Evolutionary conservation across 1,140 invertebrate species (phyloP), one percentile per base, ranked within the genome.

Genomic region (Babylonia areolata): DNA sequence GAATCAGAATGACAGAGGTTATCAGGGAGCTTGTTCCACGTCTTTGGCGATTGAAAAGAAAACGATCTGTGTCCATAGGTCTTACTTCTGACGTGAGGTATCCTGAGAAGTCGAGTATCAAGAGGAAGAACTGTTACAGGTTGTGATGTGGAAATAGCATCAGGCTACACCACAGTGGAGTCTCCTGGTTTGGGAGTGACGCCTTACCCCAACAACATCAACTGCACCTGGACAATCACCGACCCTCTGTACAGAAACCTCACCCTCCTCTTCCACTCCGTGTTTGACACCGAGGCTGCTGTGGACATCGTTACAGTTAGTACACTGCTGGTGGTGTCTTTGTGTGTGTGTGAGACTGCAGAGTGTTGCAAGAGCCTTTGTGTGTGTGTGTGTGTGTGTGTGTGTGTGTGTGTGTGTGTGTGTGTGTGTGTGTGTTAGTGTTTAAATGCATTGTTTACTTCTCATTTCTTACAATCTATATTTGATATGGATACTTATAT

Each of bases 281-380:
- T 81, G 31, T 90, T 90, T 87, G 85, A 90, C 82, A 90, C 88
- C 20, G 90, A 90, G 75, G 77, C 73, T 64, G 42, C 54, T 35
- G 86, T 87, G 82, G 90, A 90, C 86, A 42, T 84, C 86, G 86
- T 90, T n/a, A 85, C 75, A 37, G 89, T 89, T 85, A 90, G 83
- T n/a, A 33, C 39, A 40, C 11, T 54, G 81, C 5, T 20, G 31
- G 6, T 31, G 31, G 23, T 64, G 81, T n/a, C n/a, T n/a, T n/a
- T n/a, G n/a, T n/a, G n/a, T n/a, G n/a, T n/a, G n/a, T n/a, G n/a
- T n/a, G n/a, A n/a, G n/a, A n/a, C n/a, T n/a, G n/a, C n/a, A n/a
- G n/a, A n/a, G n/a, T n/a, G n/a, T n/a, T n/a, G n/a, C n/a, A n/a
- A n/a, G n/a, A n/a, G n/a, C n/a, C n/a, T n/a, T n/a, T n/a, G n/a